Evolutionary conservation across 2,113 vertebrate species (phyloP), one percentile per base, ranked within the genome.

Genomic region (Tupaia tana): DNA sequence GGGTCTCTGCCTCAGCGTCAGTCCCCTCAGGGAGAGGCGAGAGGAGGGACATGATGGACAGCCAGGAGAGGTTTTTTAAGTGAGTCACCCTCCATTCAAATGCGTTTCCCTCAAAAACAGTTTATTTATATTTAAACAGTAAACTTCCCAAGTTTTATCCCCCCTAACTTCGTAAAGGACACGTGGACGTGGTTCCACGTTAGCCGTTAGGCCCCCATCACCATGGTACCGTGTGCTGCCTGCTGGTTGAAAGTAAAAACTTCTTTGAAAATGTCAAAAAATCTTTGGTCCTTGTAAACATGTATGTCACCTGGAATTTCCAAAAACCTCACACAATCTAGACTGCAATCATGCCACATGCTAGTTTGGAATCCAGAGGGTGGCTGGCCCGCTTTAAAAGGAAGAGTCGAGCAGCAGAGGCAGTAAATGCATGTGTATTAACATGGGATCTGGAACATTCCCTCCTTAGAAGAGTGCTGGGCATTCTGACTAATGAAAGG

Each of bases 191-290:
- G 80, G 7, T 90, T 83, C 93, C 81, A 94, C 78, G 56, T 84
- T 78, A 78, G 59, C 52, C 25, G 20, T 69, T 43, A 67, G 63
- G 31, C 61, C 77, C 31, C 63, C 20, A 29, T 83, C 34, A 70
- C 31, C 82, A 13, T 63, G 80, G 31, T 75, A 95, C 77, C 86
- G 95, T 91, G 85, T 90, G 14, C 34, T 97, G 31, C 91, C 82
- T 91, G 79, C 82, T 89, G 61, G 77, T 95, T 75, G 92, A 89
- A 96, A 95, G 59, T 18, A 70, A 92, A 94, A 94, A 96, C 67
- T 75, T 86, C 73, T 78, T 86, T 96, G 34, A 95, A 95, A 86
- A 87, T 83, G 24, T 81, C 56, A 92, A 84, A 94, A 63, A 54
- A 13, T 6, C 43, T 92, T 96, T 80, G 63, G 67, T 89, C 18